Conservation (phyloP, 2,797 vertebrate species). For the Erithacus rubecula region DNA sequence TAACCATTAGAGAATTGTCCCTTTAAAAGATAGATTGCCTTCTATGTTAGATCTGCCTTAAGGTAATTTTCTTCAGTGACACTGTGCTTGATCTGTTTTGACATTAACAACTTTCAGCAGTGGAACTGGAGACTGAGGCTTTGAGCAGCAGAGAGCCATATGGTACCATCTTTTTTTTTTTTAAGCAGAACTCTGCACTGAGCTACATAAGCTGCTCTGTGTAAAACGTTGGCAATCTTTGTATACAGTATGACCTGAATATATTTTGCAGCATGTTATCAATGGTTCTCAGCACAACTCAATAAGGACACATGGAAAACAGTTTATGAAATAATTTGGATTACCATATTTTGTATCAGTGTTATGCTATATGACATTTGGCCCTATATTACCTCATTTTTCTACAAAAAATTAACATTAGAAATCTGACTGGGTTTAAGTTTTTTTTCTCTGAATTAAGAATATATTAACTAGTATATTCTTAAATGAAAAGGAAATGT, state of each 20-base stretch:
- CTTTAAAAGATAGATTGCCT: background rate
- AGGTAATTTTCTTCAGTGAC: background rate
- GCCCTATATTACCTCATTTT: background rate
- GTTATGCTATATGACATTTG: background rate
- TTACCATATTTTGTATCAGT: background rate
- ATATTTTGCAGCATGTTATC: background rate
- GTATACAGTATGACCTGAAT: background rate
- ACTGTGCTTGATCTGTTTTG: slow-evolving; percentile 2
- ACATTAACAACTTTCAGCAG: background rate
- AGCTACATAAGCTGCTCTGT: background rate
- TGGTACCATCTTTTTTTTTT: background rate
- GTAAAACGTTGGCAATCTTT: background rate
- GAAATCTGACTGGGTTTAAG: background rate
- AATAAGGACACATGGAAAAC: background rate
- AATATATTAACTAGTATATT: background rate
- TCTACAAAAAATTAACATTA: background rate
- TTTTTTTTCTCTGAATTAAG: background rate
- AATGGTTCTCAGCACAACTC: background rate
- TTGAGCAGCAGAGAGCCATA: background rate
- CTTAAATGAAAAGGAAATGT: background rate
- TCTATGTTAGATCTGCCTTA: background rate
- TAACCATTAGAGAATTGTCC: background rate
- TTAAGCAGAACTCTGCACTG: background rate
- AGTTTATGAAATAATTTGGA: background rate
- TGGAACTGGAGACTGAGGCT: background rate